These are phyloP conservation scores for Xiphias gladius DNA, from an alignment of 2,113 vertebrate genomes.

Conservation along the genomic window DNA sequence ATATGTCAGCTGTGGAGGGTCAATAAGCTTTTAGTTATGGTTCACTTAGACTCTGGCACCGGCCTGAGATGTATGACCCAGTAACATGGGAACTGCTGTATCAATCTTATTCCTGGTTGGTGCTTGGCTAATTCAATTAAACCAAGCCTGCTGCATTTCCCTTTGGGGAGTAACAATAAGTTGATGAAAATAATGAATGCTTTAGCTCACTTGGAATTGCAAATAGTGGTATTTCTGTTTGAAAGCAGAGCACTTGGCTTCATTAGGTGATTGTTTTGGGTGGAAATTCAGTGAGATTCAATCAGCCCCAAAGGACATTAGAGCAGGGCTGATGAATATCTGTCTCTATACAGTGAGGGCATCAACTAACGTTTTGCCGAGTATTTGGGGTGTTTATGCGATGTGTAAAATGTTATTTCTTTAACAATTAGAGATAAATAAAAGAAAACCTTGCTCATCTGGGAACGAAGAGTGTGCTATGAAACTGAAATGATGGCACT, in stretches of 20 bases:
- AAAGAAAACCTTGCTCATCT: neutral
- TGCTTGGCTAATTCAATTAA: slow-evolving; percentile 60
- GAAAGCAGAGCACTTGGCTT: slow-evolving; percentile 23
- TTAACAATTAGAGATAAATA: neutral
- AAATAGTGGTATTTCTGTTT: slow-evolving; percentile 57
- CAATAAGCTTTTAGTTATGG: slow-evolving; percentile 62
- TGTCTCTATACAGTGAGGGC: neutral
- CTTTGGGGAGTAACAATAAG: slow-evolving; percentile 6
- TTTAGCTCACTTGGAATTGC: slow-evolving; percentile 48
- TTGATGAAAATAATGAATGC: slow-evolving; percentile 52
- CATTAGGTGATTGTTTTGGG: slow-evolving; percentile 31
- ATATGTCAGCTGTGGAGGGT: slow-evolving; percentile 31
- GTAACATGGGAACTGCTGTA: slow-evolving; percentile 2
- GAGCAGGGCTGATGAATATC: slow-evolving; percentile 16
- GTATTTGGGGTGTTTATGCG: neutral
- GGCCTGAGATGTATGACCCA: slow-evolving; percentile 36
- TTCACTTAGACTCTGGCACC: slow-evolving; percentile 32
- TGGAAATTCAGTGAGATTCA: slow-evolving; percentile 46
- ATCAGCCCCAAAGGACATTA: slow-evolving; percentile 34
- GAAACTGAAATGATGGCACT: neutral
- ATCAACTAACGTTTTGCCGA: slow-evolving; percentile 35
- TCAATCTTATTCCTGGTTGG: slow-evolving; percentile 48
- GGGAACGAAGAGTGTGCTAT: neutral
- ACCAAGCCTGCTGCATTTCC: slow-evolving; percentile 9
- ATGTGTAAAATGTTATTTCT: slow-evolving; percentile 8